These are phyloP conservation scores for Drosophila eohydei DNA, from an alignment of 2,888 invertebrate genomes.

Conservation along the genomic window DNA sequence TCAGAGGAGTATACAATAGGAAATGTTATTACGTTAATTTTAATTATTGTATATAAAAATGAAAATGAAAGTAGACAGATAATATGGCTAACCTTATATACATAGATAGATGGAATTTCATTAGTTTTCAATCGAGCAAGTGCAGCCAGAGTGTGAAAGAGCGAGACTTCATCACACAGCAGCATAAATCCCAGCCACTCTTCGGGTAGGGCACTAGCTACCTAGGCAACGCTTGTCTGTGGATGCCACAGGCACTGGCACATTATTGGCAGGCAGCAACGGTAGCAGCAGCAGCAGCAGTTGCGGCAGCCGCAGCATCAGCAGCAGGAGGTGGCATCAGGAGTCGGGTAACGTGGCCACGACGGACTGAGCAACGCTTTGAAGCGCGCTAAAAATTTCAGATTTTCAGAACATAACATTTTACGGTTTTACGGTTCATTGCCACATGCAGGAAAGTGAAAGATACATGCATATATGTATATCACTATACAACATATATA, in stretches of 20 bases:
- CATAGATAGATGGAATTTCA: neutral
- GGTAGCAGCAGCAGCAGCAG: conserved; percentile 15
- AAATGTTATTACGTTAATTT: neutral
- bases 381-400: conserved; percentile 81
- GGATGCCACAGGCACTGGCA: conserved; percentile 35
- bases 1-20: neutral
- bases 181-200: conserved; percentile 6
- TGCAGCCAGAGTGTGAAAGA: neutral
- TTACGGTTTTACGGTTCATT: conserved; percentile 82
- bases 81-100: neutral
- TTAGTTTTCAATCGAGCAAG: conserved; percentile 3
- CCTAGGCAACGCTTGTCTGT: conserved; percentile 50
- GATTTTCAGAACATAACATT: conserved; percentile 81
- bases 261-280: conserved; percentile 43
- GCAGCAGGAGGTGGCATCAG: conserved; percentile 24
- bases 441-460: conserved; percentile 79
- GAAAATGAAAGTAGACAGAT: neutral
- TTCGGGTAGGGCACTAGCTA: conserved; percentile 2
- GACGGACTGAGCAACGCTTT: conserved; percentile 54
- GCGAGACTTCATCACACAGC: neutral
- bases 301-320: conserved; percentile 1
- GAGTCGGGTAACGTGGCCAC: conserved; percentile 29
- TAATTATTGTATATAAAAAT: neutral
- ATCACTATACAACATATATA: neutral
- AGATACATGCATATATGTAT: conserved; percentile 53